Evolutionary conservation across 2,113 vertebrate species (phyloP).

Genomic region (Gulo gulo): DNA sequence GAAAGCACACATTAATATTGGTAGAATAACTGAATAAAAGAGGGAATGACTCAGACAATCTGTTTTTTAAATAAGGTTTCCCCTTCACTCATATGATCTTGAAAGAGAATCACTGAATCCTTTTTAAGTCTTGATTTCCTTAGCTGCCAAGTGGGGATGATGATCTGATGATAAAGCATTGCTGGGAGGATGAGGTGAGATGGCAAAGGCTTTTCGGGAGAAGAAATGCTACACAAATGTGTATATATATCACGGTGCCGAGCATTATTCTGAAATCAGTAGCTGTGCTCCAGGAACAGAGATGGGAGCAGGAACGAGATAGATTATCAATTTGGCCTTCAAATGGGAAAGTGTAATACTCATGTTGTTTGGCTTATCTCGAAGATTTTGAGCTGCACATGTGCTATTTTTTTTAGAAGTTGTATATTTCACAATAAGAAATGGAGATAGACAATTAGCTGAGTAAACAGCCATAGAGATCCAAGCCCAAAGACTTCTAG

Average conservation of each 20-base stretch:
- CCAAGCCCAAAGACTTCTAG: neutral
- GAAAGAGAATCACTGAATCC: neutral
- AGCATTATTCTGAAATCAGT: neutral
- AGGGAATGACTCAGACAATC: neutral
- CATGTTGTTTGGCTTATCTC: neutral
- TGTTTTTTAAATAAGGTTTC: neutral
- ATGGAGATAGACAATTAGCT: neutral
- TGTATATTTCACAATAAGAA: conserved; percentile 19
- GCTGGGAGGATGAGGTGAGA: neutral
- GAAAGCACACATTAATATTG: neutral
- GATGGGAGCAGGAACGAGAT: neutral
- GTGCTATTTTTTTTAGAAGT: neutral
- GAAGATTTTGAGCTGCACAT: conserved; percentile 24
- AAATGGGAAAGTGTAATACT: neutral
- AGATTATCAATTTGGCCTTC: neutral
- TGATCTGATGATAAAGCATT: neutral
- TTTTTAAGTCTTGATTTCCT: neutral
- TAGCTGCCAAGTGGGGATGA: neutral
- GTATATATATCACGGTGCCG: neutral
- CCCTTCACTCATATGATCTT: neutral
- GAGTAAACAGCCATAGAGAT: neutral
- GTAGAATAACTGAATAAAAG: neutral
- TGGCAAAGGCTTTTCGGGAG: neutral
- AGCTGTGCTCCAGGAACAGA: neutral
- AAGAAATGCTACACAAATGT: neutral